These are phyloP conservation scores for Malurus splendens DNA, from an alignment of 2,797 vertebrate genomes.

Conservation along the genomic window DNA sequence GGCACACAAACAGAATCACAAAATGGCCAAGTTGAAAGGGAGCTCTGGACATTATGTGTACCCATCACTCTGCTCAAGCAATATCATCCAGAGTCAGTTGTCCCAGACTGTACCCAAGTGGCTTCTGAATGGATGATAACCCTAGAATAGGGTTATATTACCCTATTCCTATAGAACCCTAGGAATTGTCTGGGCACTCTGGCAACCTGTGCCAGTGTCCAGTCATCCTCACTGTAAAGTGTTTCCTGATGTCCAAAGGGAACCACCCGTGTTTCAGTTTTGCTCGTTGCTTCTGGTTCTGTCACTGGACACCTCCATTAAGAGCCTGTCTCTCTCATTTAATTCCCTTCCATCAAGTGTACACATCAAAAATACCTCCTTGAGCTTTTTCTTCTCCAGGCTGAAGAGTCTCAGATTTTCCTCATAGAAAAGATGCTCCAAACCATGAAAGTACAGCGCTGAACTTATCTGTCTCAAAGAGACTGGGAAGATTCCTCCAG, in stretches of 20 bases:
- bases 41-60: neutral
- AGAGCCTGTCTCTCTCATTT: neutral
- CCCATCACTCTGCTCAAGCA: neutral
- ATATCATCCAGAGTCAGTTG: neutral
- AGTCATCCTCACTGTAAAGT: neutral
- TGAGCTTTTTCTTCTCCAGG: neutral
- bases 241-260: neutral
- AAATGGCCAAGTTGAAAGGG: neutral
- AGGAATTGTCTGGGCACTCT: neutral
- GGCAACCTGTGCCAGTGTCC: neutral
- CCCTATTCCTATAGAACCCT: neutral
- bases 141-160: neutral
- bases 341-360: neutral
- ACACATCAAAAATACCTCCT: neutral
- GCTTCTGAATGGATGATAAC: neutral
- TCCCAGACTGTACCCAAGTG: rapidly evolving
- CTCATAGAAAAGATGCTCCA: neutral
- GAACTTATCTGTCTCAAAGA: neutral
- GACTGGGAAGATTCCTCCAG: neutral
- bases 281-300: neutral
- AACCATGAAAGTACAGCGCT: neutral
- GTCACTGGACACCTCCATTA: neutral
- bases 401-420: neutral
- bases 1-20: neutral
- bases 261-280: neutral